phyloP scores from a whole-genome alignment of 2,888 invertebrate genomes.

The Torymus texanus region DNA sequence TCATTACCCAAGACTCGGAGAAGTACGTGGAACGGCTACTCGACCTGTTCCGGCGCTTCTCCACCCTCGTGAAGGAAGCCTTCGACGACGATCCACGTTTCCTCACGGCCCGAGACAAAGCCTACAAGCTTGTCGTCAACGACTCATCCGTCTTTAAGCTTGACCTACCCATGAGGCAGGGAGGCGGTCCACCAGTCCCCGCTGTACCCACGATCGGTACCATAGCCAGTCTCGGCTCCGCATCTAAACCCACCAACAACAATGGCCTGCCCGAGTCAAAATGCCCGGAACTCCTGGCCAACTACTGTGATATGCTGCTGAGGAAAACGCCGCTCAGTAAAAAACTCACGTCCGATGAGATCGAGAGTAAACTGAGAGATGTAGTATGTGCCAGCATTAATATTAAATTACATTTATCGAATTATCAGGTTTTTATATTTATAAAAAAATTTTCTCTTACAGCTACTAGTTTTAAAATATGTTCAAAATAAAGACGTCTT shows the following conservation, averaged over 20 bases:
- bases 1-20: slow-evolving; percentile 97
- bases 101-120: slow-evolving; percentile 97
- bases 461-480: slow-evolving; percentile 96
- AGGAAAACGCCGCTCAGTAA: slow-evolving; percentile 97
- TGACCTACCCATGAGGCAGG: slow-evolving; percentile 70
- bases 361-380: slow-evolving; percentile 93
- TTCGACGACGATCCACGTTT: slow-evolving; percentile 98
- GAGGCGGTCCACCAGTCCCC: slow-evolving; percentile 78
- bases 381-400: slow-evolving; percentile 79
- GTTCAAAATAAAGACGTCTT: slow-evolving; percentile 99
- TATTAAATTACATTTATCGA: slow-evolving; percentile 6
- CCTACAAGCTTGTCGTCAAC: slow-evolving; percentile 97
- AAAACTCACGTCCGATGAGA: slow-evolving; percentile 96
- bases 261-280: slow-evolving; percentile 90
- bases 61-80: slow-evolving; percentile 92
- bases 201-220: slow-evolving; percentile 60
- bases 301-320: slow-evolving; percentile 99
- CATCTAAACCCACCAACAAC: slow-evolving; percentile 69
- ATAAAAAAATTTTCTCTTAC: slow-evolving; percentile 58
- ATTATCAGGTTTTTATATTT: neutral
- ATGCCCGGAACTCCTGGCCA: slow-evolving; percentile 98
- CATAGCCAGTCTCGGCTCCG: slow-evolving; percentile 1
- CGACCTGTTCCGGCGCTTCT: slow-evolving; percentile 94
- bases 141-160: slow-evolving; percentile 93
- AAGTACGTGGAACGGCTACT: slow-evolving; percentile 97